A percentile compares a stretch with the other conserved stretches of the same genome.
Evolutionary conservation across 37 sponge, comb jelly and placozoan species (phyloP).

Genomic region (Halisarca cf. caerulea): DNA sequence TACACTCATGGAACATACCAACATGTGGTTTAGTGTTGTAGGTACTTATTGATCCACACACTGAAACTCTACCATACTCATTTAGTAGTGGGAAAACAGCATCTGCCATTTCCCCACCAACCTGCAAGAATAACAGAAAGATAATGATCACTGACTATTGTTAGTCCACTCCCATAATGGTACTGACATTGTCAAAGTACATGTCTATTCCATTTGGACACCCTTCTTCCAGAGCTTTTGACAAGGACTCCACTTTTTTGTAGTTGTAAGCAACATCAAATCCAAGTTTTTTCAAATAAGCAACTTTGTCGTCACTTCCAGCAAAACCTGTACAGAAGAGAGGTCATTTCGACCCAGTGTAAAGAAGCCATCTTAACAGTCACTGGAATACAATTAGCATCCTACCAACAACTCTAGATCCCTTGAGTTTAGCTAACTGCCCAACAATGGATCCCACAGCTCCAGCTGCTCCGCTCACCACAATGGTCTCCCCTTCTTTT

Average conservation of each 20-base stretch:
- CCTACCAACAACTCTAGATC: constrained; percentile 80
- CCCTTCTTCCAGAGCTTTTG: constrained; percentile 59
- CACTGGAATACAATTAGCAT: background rate
- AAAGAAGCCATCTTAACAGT: background rate
- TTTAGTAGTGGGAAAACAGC: constrained; percentile 68
- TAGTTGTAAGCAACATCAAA: constrained; percentile 94
- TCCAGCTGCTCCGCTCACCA: constrained; percentile 89
- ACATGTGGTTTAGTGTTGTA: constrained; percentile 67
- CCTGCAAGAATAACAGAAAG: too few species aligned
- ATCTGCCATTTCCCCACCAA: constrained; percentile 85
- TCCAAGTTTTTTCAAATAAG: constrained; percentile 29
- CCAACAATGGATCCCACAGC: constrained; percentile 86
- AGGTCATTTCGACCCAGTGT: too few species aligned
- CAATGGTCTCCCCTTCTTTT: constrained; percentile 85
- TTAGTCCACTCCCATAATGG: background rate
- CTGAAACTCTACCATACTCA: constrained; percentile 63
- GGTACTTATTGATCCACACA: constrained; percentile 80
- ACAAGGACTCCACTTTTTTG: constrained; percentile 72
- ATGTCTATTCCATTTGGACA: constrained; percentile 87
- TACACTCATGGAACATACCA: constrained; percentile 28
- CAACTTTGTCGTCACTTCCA: constrained; percentile 85
- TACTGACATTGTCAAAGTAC: constrained; percentile 93
- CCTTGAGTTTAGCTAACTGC: constrained; percentile 85
- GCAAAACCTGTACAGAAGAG: constrained; percentile 84
- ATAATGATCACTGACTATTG: too few species aligned